phyloP scores from a whole-genome alignment of 2,113 vertebrate genomes.

The Phylloscopus trochilus region DNA sequence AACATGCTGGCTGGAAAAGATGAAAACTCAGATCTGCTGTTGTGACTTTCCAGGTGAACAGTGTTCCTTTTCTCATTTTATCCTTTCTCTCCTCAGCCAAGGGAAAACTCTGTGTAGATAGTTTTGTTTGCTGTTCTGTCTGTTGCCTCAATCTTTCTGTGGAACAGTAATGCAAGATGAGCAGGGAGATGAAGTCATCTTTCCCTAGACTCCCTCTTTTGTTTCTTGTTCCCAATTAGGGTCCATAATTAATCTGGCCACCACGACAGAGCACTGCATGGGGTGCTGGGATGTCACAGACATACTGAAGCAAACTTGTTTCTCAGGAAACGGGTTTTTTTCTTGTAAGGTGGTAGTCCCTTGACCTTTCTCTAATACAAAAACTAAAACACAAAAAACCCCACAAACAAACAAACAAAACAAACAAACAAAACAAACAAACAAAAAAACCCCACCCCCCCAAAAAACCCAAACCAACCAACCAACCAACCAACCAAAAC shows the following conservation, averaged over 20 bases:
- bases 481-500: too few species aligned
- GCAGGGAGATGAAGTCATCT: slow-evolving; percentile 48
- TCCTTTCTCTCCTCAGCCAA: background rate
- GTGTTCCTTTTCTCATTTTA: background rate
- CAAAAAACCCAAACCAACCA: too few species aligned
- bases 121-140: slow-evolving; percentile 24
- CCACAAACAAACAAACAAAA: too few species aligned
- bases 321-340: background rate
- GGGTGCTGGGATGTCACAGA: background rate
- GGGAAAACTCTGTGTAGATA: background rate
- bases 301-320: slow-evolving; percentile 14
- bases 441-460: too few species aligned
- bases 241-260: slow-evolving; percentile 50
- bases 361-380: background rate
- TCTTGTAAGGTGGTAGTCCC: background rate
- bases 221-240: slow-evolving; percentile 60
- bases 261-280: background rate
- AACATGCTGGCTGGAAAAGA: background rate
- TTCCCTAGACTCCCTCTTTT: slow-evolving; percentile 23
- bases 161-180: slow-evolving; percentile 36
- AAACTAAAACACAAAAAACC: background rate
- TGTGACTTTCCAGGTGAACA: slow-evolving; percentile 2
- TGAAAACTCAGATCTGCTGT: background rate
- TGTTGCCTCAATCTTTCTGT: background rate
- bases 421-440: too few species aligned